A percentile compares a stretch with the other conserved stretches of the same genome.
Conservation (phyloP, 2,797 vertebrate species). For the Arrhamphus sclerolepis region DNA sequence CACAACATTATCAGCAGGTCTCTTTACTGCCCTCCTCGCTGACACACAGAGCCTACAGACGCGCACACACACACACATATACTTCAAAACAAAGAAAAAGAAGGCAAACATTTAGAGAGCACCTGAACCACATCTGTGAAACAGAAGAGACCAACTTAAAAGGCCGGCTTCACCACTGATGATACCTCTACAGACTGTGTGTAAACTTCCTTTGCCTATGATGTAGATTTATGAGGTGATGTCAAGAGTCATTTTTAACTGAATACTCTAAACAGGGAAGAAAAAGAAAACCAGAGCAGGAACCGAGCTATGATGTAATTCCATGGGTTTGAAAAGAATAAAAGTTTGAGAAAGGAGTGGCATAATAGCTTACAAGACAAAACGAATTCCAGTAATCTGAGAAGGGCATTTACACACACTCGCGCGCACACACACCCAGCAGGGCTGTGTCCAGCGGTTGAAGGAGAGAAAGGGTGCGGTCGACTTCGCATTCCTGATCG, state of each 20-base stretch:
- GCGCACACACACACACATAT: not conserved
- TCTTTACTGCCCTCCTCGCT: no score
- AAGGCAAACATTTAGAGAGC: slow-evolving; percentile 3
- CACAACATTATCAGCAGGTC: no score
- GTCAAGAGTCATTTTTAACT: no score
- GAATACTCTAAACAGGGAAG: not conserved
- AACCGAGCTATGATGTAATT: slow-evolving; percentile 15
- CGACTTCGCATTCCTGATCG: slow-evolving; percentile 74
- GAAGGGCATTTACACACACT: slow-evolving; percentile 42
- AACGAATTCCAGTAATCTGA: slow-evolving; percentile 69
- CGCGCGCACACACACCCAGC: slow-evolving; percentile 39
- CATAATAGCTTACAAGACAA: slow-evolving; percentile 55
- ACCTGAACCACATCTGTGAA: slow-evolving; percentile 46
- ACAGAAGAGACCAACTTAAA: slow-evolving; percentile 23
- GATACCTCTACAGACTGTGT: not conserved
- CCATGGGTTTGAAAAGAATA: slow-evolving; percentile 38
- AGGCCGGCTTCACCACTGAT: not conserved
- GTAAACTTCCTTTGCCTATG: not conserved
- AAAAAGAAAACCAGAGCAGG: slow-evolving; percentile 1
- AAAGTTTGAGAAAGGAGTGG: slow-evolving; percentile 65
- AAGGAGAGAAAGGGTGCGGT: slow-evolving; percentile 69
- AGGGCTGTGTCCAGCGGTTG: slow-evolving; percentile 63
- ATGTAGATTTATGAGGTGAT: slow-evolving; percentile 21
- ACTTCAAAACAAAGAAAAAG: slow-evolving; percentile 26
- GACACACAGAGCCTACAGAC: no score